Percentiles rank a stretch among this genome's conserved stretches.
phyloP scores from a whole-genome alignment of 2,113 vertebrate species.

The Cephalopterus ornatus region DNA sequence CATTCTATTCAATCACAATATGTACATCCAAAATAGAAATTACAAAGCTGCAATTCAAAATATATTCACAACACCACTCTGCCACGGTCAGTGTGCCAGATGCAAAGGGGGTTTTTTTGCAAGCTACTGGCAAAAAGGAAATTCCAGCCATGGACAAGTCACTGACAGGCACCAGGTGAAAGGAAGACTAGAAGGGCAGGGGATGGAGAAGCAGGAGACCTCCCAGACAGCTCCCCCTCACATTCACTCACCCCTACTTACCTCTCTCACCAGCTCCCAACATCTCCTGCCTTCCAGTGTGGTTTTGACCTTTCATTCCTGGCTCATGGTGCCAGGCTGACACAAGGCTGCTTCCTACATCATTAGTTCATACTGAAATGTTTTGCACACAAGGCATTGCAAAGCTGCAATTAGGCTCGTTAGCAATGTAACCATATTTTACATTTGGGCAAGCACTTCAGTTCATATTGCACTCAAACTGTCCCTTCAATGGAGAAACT shows the following conservation, averaged over 20 bases:
- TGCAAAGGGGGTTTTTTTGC: background rate
- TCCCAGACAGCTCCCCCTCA: background rate
- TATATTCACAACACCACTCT: background rate
- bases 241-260: background rate
- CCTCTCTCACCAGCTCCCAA: background rate
- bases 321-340: background rate
- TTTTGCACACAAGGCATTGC: background rate
- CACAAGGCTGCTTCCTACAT: background rate
- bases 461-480: constrained; percentile 36
- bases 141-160: background rate
- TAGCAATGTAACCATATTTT: background rate
- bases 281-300: accelerated
- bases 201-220: background rate
- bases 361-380: background rate
- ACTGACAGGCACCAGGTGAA: background rate
- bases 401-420: background rate
- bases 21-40: constrained; percentile 37
- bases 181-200: background rate
- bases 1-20: constrained; percentile 43
- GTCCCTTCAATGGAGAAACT: background rate
- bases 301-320: background rate
- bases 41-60: constrained; percentile 1
- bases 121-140: background rate
- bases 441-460: background rate
- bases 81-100: background rate